These are phyloP conservation scores for Platichthys flesus DNA, from an alignment of 2,113 vertebrate species.

Conservation along the genomic window DNA sequence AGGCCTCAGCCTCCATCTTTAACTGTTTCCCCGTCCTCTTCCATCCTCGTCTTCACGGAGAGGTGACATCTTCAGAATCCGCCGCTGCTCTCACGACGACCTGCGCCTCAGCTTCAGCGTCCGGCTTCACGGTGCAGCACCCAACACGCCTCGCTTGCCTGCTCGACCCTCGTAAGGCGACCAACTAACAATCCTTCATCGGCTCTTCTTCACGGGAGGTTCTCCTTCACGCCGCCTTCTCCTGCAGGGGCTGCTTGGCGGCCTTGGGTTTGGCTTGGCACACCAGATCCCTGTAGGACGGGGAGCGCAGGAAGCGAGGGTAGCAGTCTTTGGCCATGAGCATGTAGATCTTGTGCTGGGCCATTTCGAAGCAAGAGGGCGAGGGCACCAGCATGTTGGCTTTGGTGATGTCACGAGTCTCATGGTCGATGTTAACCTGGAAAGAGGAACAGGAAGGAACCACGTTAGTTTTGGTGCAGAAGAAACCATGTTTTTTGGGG, in stretches of 20 bases:
- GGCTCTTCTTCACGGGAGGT: neutral
- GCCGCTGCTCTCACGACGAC: neutral
- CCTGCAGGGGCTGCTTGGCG: slow-evolving; percentile 42
- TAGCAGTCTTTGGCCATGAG: slow-evolving; percentile 98
- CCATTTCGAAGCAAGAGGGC: slow-evolving; percentile 84
- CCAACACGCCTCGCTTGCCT: neutral
- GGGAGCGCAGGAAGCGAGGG: slow-evolving; percentile 90
- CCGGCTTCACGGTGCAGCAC: slow-evolving; percentile 28
- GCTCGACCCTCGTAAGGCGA: slow-evolving; percentile 29
- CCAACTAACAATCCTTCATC: neutral
- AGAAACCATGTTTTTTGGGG: neutral
- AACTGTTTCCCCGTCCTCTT: neutral
- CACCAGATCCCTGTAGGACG: slow-evolving; percentile 72
- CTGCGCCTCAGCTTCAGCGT: neutral
- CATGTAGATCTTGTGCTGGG: slow-evolving; percentile 89
- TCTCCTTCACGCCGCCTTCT: slow-evolving; percentile 65
- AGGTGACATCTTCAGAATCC: neutral
- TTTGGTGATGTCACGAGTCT: slow-evolving; percentile 90
- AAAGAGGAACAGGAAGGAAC: neutral
- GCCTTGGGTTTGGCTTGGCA: slow-evolving; percentile 80
- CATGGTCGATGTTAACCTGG: slow-evolving; percentile 94
- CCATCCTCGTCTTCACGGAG: neutral
- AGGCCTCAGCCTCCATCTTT: slow-evolving; percentile 11
- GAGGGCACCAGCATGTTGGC: slow-evolving; percentile 86
- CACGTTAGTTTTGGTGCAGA: slow-evolving; percentile 20